Evolutionary conservation across 2,888 invertebrate species (phyloP), one percentile per base, ranked within the genome.

Genomic region (Plutella xylostella): DNA sequence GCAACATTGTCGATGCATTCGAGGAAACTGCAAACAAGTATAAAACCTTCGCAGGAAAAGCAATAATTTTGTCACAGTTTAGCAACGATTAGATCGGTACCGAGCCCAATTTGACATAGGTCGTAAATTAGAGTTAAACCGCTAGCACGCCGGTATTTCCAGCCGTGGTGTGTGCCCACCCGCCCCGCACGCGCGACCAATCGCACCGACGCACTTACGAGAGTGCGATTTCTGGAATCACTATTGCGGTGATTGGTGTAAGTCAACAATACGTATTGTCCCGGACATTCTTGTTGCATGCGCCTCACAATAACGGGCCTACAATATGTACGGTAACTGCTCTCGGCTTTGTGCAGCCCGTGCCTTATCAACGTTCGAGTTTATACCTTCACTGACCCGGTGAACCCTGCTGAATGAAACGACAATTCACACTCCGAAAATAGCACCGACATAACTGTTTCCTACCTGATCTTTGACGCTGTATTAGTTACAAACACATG

Each of bases 171-270:
- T 51, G 52, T 51, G 40, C 50, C 46, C 35, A 59, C 25, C 15
- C 25, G 63, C 61, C 65, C 66, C 79, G 77, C 80, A 80, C 72
- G 82, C 82, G 79, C 78, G 69, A 66, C 82, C 73, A 83, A 83
- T 83, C 73, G 73, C 72, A 73, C 76, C 79, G 79, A 77, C 80
- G 76, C 77, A 12, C n/a, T 30, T 35, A 25, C 34, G 11, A 34
- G 19, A 62, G 64, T 62, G 68, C 71, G 70, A 61, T 80, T 77
- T 77, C 82, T 79, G 78, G 80, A 82, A 80, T 76, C 70, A 72
- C 79, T 83, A 82, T 82, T 80, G 73, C 79, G 76, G 79, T 82
- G 80, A 83, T 80, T 82, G 82, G 78, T 74, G 80, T 72, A 78
- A 80, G n/a, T 80, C 78, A 80, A 83, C 80, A 82, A 80, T 79